Evolutionary conservation across 2,797 vertebrate genomes (phyloP).

Genomic region (Pogonophryne albipinna): DNA sequence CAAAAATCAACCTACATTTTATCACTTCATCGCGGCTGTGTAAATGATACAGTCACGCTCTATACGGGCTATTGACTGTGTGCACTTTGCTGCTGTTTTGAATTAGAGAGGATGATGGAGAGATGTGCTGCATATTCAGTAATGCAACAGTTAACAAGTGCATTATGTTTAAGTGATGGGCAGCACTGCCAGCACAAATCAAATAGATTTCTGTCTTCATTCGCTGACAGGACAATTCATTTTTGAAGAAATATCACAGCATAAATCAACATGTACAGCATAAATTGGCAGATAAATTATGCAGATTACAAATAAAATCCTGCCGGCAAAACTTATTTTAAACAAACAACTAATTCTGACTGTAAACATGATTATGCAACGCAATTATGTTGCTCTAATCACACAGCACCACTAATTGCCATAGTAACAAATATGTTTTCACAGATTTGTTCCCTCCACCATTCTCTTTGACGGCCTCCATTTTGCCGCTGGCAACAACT

Average conservation of each 20-base stretch:
- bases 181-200: constrained; percentile 36
- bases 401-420: constrained; percentile 79
- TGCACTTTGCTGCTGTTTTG: constrained; percentile 23
- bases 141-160: constrained; percentile 33
- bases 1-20: constrained; percentile 31
- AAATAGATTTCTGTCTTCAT: constrained; percentile 40
- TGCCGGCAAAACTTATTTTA: constrained; percentile 79
- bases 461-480: constrained; percentile 50
- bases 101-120: constrained; percentile 14
- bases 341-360: constrained; percentile 83
- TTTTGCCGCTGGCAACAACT: constrained; percentile 66
- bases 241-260: constrained; percentile 47
- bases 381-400: constrained; percentile 80
- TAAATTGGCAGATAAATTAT: constrained; percentile 76
- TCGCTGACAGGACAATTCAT: constrained; percentile 52
- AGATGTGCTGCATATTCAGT: constrained; percentile 4
- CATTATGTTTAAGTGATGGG: constrained; percentile 46
- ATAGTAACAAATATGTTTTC: constrained; percentile 75
- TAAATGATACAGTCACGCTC: constrained; percentile 30
- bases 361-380: constrained; percentile 83
- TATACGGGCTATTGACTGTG: constrained; percentile 22
- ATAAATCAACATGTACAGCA: constrained; percentile 54
- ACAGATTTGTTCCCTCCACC: constrained; percentile 46
- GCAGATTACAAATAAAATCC: constrained; percentile 78
- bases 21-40: constrained; percentile 30